These are phyloP conservation scores for Meteorus colon DNA, from an alignment of 2,888 invertebrate genomes.

Conservation along the genomic window DNA sequence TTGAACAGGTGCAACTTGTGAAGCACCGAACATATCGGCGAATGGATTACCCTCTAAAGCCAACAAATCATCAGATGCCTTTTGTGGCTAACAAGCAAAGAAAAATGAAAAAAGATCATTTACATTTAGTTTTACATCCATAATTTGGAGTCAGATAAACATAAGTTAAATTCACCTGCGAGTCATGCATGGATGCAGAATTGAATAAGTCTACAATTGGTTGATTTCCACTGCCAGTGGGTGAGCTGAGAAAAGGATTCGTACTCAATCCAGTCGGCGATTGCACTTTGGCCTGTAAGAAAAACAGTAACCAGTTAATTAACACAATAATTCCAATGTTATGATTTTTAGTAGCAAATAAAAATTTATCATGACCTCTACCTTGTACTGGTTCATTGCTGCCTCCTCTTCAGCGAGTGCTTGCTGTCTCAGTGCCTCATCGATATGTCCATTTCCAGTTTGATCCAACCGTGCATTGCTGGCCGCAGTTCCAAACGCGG, in stretches of 20 bases:
- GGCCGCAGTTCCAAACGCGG: constrained; percentile 89
- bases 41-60: constrained; percentile 92
- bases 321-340: not conserved
- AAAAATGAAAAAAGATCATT: not conserved
- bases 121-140: not conserved
- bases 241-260: constrained; percentile 90
- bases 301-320: constrained; percentile 10
- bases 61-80: constrained; percentile 91
- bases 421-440: constrained; percentile 89
- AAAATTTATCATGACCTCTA: constrained; percentile 66
- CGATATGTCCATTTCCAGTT: constrained; percentile 82
- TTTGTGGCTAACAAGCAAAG: constrained; percentile 70
- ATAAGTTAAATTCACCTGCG: constrained; percentile 59
- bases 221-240: constrained; percentile 75
- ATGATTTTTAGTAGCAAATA: not conserved
- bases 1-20: constrained; percentile 62
- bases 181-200: constrained; percentile 74
- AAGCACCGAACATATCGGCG: constrained; percentile 85
- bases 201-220: constrained; percentile 89
- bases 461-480: constrained; percentile 82
- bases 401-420: constrained; percentile 97
- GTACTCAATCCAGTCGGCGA: constrained; percentile 84
- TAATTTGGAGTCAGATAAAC: not conserved
- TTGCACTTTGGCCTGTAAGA: constrained; percentile 82
- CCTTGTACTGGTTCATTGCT: constrained; percentile 96